Conservation (phyloP, 2,113 vertebrate species). For the Phylloscopus whistleri region DNA sequence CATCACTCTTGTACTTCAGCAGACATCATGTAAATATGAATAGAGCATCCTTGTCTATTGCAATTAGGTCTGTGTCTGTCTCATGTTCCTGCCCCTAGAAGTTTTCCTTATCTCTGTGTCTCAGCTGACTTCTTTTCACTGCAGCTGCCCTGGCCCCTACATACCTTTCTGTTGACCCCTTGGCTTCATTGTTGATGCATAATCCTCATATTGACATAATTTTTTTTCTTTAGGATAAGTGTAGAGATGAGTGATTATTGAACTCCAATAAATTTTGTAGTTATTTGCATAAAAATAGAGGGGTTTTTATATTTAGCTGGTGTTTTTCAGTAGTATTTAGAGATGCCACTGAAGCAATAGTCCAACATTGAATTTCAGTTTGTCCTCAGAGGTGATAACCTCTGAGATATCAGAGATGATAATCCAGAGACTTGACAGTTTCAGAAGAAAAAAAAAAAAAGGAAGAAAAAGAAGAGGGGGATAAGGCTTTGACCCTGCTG, state of each 20-base stretch:
- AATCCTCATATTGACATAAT: not conserved
- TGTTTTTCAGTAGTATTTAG: not conserved
- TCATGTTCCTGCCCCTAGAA: not conserved
- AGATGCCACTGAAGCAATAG: not conserved
- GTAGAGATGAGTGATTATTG: not conserved
- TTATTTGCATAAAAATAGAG: not conserved
- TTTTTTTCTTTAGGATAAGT: not conserved
- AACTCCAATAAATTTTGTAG: not conserved
- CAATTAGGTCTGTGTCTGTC: not conserved
- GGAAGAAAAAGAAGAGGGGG: accelerated
- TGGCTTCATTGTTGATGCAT: not conserved
- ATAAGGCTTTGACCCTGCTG: not conserved
- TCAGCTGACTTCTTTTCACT: not conserved
- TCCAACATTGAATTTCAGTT: not conserved
- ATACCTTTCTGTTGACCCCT: not conserved
- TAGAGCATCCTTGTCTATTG: not conserved
- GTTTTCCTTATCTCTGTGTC: not conserved
- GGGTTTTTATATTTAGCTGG: accelerated
- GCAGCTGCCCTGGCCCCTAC: not conserved
- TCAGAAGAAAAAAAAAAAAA: not conserved
- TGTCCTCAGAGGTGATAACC: not conserved
- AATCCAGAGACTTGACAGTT: not conserved
- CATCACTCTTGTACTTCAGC: not conserved
- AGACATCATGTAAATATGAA: not conserved
- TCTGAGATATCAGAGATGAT: not conserved